Base-by-base conservation (phyloP, 2,113 vertebrate species). In the Bombycilla garrulus region DNA sequence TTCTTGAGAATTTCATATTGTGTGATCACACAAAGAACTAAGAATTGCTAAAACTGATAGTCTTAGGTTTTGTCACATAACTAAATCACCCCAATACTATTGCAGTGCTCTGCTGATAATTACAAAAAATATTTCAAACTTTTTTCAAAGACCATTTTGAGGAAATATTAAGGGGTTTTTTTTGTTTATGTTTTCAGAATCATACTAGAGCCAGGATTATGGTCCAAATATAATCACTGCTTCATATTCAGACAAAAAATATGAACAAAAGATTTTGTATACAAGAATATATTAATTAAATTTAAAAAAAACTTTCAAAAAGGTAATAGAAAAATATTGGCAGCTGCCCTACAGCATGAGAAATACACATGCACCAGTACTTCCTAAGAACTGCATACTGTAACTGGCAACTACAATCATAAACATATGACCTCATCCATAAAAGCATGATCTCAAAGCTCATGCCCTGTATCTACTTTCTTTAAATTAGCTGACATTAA, bases 381-480 rank as follows among this genome's bases (percentile, higher is more conserved):
- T 88, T 94, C 70, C 86, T 44, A 86, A 64, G 51, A 80, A 79
- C 81, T 70, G 47, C 42, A 48, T 31, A 50, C 25, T 5, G 54
- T 47, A 88, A 66, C 31, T 72, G 56, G 48, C 82, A 91, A 72
- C 53, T 72, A 86, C 61, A 53, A 7, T 19, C 62, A 48, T 45
- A 90, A 96, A 96, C 42, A 73, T 50, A 67, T 12, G 48, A 35
- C 66, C 47, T 96, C 93, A 80, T 2, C n/a, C 67, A 66, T 47
- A 83, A 88, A 96, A 81, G 66, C 38, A 71, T 35, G 67, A 47
- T 86, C 69, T 92, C 90, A 70, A 95, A 96, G 73, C 70, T 61
- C 61, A 70, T 47, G 67, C n/a, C 48, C 38, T 17, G 10, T 71
- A 81, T 24, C 15, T 69, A 72, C 48, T 45, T 81, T 74, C 93